Percentiles rank a stretch among this genome's conserved stretches.
Conservation (phyloP, 2,888 invertebrate species). For the Agriopis marginaria region DNA sequence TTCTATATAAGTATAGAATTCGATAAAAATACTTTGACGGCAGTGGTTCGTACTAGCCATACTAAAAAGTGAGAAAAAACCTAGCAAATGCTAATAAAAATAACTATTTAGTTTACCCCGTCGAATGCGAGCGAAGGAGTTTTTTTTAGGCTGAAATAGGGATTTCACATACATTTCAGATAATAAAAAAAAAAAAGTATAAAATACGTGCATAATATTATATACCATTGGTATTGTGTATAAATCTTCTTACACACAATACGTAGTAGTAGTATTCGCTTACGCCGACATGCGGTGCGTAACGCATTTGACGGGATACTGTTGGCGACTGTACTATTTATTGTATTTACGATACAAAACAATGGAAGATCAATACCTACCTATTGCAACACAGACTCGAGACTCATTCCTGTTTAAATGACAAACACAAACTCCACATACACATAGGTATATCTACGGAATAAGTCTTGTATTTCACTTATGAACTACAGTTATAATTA, state of each 20-base stretch:
- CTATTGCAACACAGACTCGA: conserved; percentile 62
- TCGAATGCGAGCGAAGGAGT: too few species aligned
- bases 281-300: too few species aligned
- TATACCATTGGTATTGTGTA: too few species aligned
- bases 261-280: too few species aligned
- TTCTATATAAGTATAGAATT: too few species aligned
- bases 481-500: conserved; percentile 77
- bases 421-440: conserved; percentile 68
- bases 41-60: neutral
- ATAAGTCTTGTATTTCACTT: conserved; percentile 84
- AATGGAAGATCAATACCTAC: conserved; percentile 52
- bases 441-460: conserved; percentile 74
- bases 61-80: conserved; percentile 11
- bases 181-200: too few species aligned
- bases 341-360: conserved; percentile 44
- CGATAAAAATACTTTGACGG: neutral
- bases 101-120: neutral
- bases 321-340: conserved; percentile 45
- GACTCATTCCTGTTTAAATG: conserved; percentile 76
- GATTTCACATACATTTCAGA: too few species aligned
- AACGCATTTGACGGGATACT: too few species aligned
- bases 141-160: too few species aligned
- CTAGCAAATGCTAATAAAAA: conserved; percentile 26
- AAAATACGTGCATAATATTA: too few species aligned
- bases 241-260: too few species aligned